phyloP scores from a whole-genome alignment of 2,113 vertebrate genomes.

The Crypturellus undulatus region DNA sequence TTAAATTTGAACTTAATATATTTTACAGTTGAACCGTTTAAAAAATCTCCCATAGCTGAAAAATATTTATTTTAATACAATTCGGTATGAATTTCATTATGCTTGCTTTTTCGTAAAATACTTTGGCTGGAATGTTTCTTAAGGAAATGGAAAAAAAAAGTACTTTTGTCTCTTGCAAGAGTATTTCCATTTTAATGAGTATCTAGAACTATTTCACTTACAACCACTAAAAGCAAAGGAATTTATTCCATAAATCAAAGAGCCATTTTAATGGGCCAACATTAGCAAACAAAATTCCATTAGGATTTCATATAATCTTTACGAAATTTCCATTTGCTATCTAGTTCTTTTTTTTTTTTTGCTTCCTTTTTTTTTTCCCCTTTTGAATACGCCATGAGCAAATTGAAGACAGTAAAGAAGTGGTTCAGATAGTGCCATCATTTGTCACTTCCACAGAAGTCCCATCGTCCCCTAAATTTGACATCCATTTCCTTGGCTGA shows the following conservation, averaged over 20 bases:
- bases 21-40: neutral
- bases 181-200: neutral
- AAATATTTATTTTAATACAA: conserved; percentile 21
- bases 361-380: neutral
- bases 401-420: neutral
- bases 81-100: neutral
- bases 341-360: neutral
- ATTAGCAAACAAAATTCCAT: neutral
- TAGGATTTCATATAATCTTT: neutral
- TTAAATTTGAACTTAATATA: neutral
- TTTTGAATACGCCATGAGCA: neutral
- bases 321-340: neutral
- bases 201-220: neutral
- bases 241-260: neutral
- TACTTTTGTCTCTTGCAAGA: neutral
- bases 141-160: neutral
- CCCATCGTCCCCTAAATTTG: neutral
- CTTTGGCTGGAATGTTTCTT: neutral
- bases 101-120: neutral
- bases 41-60: neutral
- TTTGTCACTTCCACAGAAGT: neutral
- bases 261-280: neutral
- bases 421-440: neutral
- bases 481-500: neutral
- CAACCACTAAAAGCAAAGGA: neutral